Conservation (phyloP, 1,140 invertebrate genomes). For the Aricia agestis region DNA sequence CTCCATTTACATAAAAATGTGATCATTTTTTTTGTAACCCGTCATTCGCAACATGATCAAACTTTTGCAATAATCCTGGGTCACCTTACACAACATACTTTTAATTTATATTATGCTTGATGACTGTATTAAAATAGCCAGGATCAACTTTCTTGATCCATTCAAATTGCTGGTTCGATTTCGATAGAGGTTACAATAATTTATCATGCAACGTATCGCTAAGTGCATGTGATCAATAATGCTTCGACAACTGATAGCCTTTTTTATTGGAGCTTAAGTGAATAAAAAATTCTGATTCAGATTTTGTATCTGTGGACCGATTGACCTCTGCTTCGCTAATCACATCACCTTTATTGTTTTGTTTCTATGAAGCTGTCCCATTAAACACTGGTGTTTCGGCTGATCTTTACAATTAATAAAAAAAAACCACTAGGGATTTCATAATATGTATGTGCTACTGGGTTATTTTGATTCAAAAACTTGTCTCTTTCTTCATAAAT, state of each 20-base stretch:
- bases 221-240: not conserved
- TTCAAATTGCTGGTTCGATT: not conserved
- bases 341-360: too few species aligned
- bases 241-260: not conserved
- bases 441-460: too few species aligned
- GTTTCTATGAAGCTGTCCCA: too few species aligned
- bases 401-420: too few species aligned
- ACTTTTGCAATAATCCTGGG: not conserved
- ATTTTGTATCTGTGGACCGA: too few species aligned
- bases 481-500: too few species aligned
- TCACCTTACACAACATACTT: not conserved
- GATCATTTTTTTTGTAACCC: not conserved
- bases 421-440: too few species aligned
- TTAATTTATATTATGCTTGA: not conserved
- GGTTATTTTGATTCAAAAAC: too few species aligned
- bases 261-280: not conserved
- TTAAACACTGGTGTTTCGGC: too few species aligned
- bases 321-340: too few species aligned
- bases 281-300: not conserved
- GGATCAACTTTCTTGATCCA: not conserved
- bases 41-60: not conserved
- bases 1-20: too few species aligned
- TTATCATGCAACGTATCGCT: not conserved
- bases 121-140: not conserved
- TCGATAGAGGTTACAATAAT: not conserved